Evolutionary conservation across 2,113 vertebrate species (phyloP).

Genomic region (Anarhynchus alexandrinus): DNA sequence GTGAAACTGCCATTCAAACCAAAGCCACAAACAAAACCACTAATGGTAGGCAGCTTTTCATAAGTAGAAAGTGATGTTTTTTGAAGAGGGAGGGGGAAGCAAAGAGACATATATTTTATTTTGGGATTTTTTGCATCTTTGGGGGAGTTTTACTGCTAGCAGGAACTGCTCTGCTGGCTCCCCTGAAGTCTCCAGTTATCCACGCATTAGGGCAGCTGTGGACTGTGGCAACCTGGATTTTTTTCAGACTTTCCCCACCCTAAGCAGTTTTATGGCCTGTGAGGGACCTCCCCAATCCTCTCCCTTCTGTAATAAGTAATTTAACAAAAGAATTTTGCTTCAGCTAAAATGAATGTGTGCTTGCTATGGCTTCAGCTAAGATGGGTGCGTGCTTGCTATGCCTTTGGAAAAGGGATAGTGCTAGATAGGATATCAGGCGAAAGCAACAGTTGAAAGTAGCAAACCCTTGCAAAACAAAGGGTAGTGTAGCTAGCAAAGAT

Average conservation of each 20-base stretch:
- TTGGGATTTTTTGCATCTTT: background rate
- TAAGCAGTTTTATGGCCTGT: background rate
- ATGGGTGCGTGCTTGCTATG: no score
- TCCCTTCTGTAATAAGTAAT: no score
- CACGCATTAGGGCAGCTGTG: accelerated
- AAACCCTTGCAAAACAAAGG: no score
- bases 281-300: background rate
- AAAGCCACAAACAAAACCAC: background rate
- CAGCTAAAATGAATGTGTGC: no score
- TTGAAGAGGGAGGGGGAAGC: background rate
- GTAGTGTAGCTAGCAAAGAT: no score
- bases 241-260: background rate
- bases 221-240: background rate
- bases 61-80: background rate
- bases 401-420: no score
- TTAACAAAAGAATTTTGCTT: no score
- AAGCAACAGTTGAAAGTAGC: no score
- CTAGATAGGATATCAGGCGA: no score
- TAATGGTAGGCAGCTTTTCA: background rate
- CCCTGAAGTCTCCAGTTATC: background rate
- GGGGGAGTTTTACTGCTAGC: background rate
- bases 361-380: no score
- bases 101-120: background rate
- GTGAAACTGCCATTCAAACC: background rate
- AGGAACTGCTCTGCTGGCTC: background rate